A percentile compares a stretch with the other conserved stretches of the same genome.
Conservation (phyloP, 1,140 invertebrate genomes). For the Tenebrio molitor region DNA sequence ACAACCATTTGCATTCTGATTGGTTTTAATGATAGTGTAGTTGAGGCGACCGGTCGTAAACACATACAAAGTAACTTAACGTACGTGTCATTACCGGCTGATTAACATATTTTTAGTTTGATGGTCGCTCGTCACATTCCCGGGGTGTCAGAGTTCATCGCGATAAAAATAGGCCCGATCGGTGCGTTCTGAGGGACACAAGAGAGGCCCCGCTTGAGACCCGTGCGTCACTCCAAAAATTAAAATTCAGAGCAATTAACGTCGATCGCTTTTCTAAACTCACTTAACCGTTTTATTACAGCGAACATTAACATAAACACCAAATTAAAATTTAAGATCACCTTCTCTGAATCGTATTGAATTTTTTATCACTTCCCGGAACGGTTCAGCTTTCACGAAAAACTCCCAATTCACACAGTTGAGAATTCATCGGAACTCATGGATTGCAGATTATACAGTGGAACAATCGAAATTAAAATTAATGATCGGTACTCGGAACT, state of each 20-base stretch:
- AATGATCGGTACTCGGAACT: constrained; percentile 15
- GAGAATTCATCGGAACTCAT: too few relatives aligned
- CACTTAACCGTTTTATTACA: constrained; percentile 30
- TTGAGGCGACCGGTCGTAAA: constrained; percentile 1
- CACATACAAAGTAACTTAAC: constrained; percentile 20
- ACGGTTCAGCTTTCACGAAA: constrained; percentile 1
- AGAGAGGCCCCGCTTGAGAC: too few relatives aligned
- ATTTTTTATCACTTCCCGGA: constrained; percentile 22
- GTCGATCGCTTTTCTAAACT: constrained; percentile 5
- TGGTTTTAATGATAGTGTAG: constrained; percentile 11
- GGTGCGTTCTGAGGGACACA: too few relatives aligned
- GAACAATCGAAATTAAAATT: constrained; percentile 10
- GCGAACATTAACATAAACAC: constrained; percentile 26
- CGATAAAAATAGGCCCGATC: constrained; percentile 7
- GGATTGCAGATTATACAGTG: too few relatives aligned
- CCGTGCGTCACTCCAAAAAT: too few relatives aligned
- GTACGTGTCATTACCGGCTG: constrained; percentile 17
- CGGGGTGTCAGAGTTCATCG: constrained; percentile 7
- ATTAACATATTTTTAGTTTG: constrained; percentile 30
- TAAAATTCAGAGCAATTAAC: too few relatives aligned
- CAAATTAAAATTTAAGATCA: constrained; percentile 32
- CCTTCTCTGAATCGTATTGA: constrained; percentile 24
- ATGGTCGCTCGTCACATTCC: constrained; percentile 4
- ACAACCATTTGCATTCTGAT: constrained; percentile 2
- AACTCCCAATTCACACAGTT: not conserved